phyloP scores from a whole-genome alignment of 2,888 invertebrate genomes.

The Drosophila anomalata region DNA sequence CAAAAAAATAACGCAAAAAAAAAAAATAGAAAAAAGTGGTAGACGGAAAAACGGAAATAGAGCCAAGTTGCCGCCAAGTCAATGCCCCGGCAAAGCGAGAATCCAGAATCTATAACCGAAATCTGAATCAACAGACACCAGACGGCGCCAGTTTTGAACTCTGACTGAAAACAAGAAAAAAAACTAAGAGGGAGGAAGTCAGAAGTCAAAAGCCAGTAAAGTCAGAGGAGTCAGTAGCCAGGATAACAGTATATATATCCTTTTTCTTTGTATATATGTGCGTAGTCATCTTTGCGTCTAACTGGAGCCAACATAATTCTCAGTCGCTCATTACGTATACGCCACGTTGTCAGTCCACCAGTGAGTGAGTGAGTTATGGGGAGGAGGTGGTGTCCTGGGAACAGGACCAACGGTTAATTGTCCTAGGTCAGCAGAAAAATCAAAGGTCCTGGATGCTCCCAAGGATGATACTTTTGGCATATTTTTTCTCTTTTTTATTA shows the following conservation, averaged over 20 bases:
- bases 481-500: background rate
- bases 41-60: constrained; percentile 32
- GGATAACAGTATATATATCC: background rate
- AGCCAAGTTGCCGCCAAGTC: constrained; percentile 56
- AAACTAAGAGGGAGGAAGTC: background rate
- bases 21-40: constrained; percentile 6
- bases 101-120: constrained; percentile 44
- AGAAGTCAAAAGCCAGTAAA: background rate
- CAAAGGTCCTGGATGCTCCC: constrained; percentile 7
- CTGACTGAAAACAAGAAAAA: constrained; percentile 15
- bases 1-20: background rate
- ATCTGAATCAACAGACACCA: constrained; percentile 45
- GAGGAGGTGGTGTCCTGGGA: background rate
- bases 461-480: constrained; percentile 4
- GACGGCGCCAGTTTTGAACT: constrained; percentile 35
- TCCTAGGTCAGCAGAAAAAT: constrained; percentile 25
- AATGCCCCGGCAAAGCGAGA: constrained; percentile 53
- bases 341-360: constrained; percentile 3
- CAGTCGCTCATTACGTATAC: constrained; percentile 32
- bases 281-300: constrained; percentile 73
- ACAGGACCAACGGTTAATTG: constrained; percentile 13
- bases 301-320: constrained; percentile 76
- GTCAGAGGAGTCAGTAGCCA: background rate
- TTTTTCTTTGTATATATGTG: constrained; percentile 53
- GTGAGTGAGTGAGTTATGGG: too few relatives aligned